Conservation (phyloP, 2,888 invertebrate genomes). For the Barypeithes pellucidus region DNA sequence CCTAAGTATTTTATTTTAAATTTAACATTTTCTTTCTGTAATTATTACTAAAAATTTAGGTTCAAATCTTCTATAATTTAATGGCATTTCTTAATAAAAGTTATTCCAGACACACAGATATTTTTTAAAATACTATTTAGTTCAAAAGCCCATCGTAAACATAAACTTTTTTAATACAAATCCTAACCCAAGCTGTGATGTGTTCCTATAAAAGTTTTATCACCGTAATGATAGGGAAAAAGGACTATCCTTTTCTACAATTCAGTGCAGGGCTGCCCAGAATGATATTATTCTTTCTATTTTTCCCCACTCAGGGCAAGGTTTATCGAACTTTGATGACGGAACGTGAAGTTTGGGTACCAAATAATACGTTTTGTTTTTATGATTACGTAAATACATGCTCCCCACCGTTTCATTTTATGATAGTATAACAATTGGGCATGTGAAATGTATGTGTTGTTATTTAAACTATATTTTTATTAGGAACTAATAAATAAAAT, state of each 20-base stretch:
- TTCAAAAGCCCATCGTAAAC: neutral
- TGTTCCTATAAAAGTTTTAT: constrained; percentile 14
- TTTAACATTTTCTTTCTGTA: too few relatives aligned
- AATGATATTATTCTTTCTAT: constrained; percentile 14
- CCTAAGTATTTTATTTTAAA: too few relatives aligned
- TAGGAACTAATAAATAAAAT: too few relatives aligned
- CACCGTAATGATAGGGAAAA: neutral
- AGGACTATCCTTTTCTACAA: constrained; percentile 13
- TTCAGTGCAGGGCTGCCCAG: constrained; percentile 12
- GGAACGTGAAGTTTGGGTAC: constrained; percentile 1
- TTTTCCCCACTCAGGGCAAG: neutral
- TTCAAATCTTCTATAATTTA: too few relatives aligned
- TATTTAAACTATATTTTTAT: too few relatives aligned
- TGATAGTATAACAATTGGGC: too few relatives aligned
- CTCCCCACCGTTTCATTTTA: neutral
- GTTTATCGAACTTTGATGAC: constrained; percentile 19
- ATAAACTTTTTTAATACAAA: constrained; percentile 16
- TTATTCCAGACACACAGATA: neutral
- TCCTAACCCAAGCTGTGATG: constrained; percentile 6
- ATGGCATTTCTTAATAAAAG: too few relatives aligned
- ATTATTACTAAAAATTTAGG: too few relatives aligned
- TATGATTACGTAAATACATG: constrained; percentile 3
- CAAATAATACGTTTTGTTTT: constrained; percentile 1
- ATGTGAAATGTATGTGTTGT: too few relatives aligned
- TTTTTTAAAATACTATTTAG: neutral